Evolutionary conservation across 1,140 invertebrate genomes (phyloP), one percentile per base, ranked within the genome.

Genomic region (Ceratina calcarata): DNA sequence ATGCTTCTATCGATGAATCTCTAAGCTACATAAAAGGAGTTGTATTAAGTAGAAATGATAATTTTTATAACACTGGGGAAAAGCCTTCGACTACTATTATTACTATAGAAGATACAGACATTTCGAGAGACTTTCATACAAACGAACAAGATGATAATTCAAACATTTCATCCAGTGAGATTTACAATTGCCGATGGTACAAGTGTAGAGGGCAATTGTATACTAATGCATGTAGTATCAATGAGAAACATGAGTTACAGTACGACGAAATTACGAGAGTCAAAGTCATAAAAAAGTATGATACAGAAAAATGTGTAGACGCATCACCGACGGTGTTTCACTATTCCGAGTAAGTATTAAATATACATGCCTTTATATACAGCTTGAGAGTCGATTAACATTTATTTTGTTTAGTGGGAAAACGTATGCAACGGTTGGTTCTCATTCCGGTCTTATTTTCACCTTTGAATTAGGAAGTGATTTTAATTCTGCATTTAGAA

Each of bases 231-330:
- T n/a, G n/a, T 61, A 55, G 62, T n/a, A 10, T 20, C 57, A 15
- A 65, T n/a, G 60, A 70, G 18, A 24, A 18, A 51, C 70, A 8
- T 18, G 32, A 72, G 72, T 71, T 15, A 57, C 66, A 69, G 74
- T 22, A 70, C 15, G 20, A 75, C 72, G 20, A 55, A 77, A 67
- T 84, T 61, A 78, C 78, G 12, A 85, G 68, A 57, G 78, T 90
- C 73, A 20, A 70, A 32, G 51, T 89, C 79, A n/a, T 91, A 80
- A 86, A 88, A 90, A 58, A 73, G 57, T 94, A 93, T 89, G 89
- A 96, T 90, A 94, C 96, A 66, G 91, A 94, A 68, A 96, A 96
- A 89, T 97, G 96, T 93, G 94, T 97, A 24, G 96, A 97, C 94
- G 94, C 95, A 64, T 95, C 95, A 27, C 95, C 96, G 20, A 92